These are phyloP conservation scores for Helicolenus hilgendorfi DNA, from an alignment of 2,797 vertebrate species.

Conservation along the genomic window DNA sequence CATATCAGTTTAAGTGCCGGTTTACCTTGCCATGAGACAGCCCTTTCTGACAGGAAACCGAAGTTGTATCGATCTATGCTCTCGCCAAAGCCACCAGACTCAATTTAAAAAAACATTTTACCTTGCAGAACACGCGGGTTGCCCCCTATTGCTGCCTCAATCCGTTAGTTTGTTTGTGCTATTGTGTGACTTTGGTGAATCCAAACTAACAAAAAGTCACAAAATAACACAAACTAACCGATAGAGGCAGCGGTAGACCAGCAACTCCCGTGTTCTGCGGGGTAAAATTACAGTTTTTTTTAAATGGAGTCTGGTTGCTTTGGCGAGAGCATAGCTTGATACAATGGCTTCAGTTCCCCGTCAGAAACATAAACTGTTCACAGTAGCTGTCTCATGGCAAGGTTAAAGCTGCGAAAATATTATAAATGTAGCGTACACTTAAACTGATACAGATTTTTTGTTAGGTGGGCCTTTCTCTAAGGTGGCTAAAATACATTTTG, in stretches of 20 bases:
- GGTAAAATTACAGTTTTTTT: too few relatives aligned
- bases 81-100: too few relatives aligned
- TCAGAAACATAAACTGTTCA: neutral
- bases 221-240: too few relatives aligned
- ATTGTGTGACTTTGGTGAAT: too few relatives aligned
- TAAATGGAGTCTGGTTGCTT: neutral
- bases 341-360: neutral
- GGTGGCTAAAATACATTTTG: neutral
- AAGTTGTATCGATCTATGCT: neutral
- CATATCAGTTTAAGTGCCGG: neutral
- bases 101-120: neutral
- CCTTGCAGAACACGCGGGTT: neutral
- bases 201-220: too few relatives aligned
- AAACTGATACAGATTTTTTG: neutral
- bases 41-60: neutral
- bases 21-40: neutral
- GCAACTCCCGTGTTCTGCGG: neutral
- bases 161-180: neutral
- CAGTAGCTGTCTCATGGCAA: neutral
- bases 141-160: neutral
- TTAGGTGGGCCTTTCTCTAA: neutral
- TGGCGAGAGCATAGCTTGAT: neutral
- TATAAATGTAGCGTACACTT: neutral
- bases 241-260: neutral
- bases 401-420: neutral